Evolutionary conservation across 2,113 vertebrate species (phyloP), one percentile per base, ranked within the genome.

Genomic region (Pterocles burchelli): DNA sequence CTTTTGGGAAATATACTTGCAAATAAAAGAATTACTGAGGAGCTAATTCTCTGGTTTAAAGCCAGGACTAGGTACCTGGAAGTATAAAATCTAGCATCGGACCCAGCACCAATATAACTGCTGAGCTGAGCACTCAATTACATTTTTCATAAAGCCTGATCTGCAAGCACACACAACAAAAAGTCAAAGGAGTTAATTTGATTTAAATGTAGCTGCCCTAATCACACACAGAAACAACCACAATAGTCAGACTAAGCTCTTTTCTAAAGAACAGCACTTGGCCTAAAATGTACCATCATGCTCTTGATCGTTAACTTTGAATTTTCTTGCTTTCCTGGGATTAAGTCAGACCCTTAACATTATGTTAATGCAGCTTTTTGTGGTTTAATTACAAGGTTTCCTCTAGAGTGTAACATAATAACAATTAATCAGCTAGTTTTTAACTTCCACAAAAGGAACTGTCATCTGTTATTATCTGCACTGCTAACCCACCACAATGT

Each of bases 371-470:
- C 76, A 83, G 38, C 71, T 93, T 96, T 96, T 91, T 92, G 90
- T 95, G 85, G 65, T 87, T 97, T 97, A 97, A 97, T 96, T 97
- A 89, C 62, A 92, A 90, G 48, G 36, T 89, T 97, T 94, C 26
- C 66, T 83, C 92, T 91, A 55, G 85, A 93, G 96, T 49, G 45
- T 71, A 93, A 80, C 88, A 94, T 55, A 96, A 76, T 90, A 96
- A 87, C 89, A 96, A 97, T 90, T 96, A 95, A 96, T 97, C 96
- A 95, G 80, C 49, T 72, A 57, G 72, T 96, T 95, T 81, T 96
- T 95, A 88, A 76, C 80, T 90, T 92, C 94, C 90, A 82, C 85
- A 95, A 89, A 97, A 97, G 84, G 45, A 94, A 96, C 82, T 71
- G 45, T 85, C 96, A 92, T 89, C 89, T 95, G 68, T 91, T 95